Conservation (phyloP, 2,888 invertebrate genomes). For the Meghimatium bilineatum region DNA sequence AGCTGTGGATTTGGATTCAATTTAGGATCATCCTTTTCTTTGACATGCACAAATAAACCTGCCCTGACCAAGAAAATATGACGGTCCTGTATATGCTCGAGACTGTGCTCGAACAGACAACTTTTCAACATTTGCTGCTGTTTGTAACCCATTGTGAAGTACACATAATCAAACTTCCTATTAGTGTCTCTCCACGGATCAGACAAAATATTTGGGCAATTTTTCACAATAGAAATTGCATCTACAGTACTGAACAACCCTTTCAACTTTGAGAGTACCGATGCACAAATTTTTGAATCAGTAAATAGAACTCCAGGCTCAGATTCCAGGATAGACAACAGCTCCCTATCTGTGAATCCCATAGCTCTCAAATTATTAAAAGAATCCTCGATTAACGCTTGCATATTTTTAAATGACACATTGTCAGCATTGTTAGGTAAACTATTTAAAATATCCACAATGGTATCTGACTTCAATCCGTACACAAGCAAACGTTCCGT, state of each 20-base stretch:
- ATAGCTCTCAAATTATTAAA: neutral
- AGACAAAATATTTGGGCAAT: slow-evolving; percentile 26
- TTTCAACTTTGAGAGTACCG: slow-evolving; percentile 13
- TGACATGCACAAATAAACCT: slow-evolving; percentile 33
- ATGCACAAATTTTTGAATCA: neutral
- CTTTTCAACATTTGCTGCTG: slow-evolving; percentile 11
- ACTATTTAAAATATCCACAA: slow-evolving; percentile 15
- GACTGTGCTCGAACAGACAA: neutral
- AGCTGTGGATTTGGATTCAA: slow-evolving; percentile 44
- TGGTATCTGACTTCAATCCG: neutral
- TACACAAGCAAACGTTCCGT: neutral
- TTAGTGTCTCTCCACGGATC: slow-evolving; percentile 26
- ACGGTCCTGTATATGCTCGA: slow-evolving; percentile 33
- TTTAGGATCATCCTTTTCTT: slow-evolving; percentile 35
- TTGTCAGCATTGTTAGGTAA: neutral
- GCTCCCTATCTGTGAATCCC: slow-evolving; percentile 28
- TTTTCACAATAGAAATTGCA: neutral
- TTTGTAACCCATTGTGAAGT: slow-evolving; percentile 37
- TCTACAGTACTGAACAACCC: slow-evolving; percentile 20
- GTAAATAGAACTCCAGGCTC: slow-evolving; percentile 2
- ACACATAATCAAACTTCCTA: slow-evolving; percentile 41
- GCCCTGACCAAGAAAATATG: slow-evolving; percentile 30
- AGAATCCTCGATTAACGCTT: neutral
- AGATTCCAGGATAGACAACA: neutral
- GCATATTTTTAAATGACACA: neutral